Base-by-base conservation (phyloP, 2,888 invertebrate species). In the Acanthosepion pharaonis region DNA sequence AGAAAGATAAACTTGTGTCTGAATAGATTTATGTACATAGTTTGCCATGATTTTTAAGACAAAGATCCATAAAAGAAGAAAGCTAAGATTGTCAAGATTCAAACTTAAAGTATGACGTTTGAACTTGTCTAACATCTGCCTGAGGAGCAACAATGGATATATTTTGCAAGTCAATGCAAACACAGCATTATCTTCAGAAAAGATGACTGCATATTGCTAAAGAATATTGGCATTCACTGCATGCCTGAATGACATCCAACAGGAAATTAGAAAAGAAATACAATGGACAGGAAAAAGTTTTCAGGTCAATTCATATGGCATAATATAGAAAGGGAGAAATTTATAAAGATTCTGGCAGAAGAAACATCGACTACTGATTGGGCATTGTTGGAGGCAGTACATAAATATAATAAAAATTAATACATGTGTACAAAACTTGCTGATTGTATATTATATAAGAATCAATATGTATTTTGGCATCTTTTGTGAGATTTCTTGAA, bases 281-380 rank as follows among this genome's bases (percentile, higher is more conserved):
- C 78, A 78, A 78, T 78, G 33, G 78, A 78, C 78, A 78, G 78
- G 78, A 78, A 78, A 33, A 78, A 78, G 78, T 78, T 78, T 78
- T 78, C n/a, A 33, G 78, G 78, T 11, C n/a, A 78, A 78, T 78
- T 78, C n/a, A 78, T n/a, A n/a, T 33, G 33, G 78, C 8, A 9
- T 59, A 23, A 23, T 25, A 59, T n/a, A 78, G 33, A 15, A 33
- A 18, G 5, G 33, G 78, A 78, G 33, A n/a, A 78, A 15, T 78
- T 78, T 78, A 78, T 78, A 15, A 78, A 78, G 18, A n/a, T 15
- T 78, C 78, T n/a, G n/a, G 11, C 78, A 78, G 33, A 78, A 59
- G 33, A 78, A 59, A 59, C 59, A 59, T 59, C 23, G 59, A 59
- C 59, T 23, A 59, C 59, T 59, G 59, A 59, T 59, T 23, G 59